These are phyloP conservation scores for Brenthis ino DNA, from an alignment of 2,888 invertebrate genomes.

Conservation along the genomic window DNA sequence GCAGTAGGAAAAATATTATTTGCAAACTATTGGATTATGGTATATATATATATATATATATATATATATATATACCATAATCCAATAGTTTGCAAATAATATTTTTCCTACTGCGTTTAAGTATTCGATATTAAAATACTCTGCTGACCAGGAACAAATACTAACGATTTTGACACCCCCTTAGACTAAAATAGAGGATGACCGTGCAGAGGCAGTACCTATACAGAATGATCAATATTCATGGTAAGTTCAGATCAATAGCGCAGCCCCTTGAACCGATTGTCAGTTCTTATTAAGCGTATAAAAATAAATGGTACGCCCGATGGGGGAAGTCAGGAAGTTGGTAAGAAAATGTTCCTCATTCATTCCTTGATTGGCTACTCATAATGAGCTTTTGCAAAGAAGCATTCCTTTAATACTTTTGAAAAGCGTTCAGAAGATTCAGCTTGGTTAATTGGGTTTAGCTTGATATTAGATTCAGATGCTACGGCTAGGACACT, in stretches of 20 bases:
- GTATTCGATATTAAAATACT: background rate
- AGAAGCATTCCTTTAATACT: conserved; percentile 38
- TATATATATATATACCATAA: too few species aligned
- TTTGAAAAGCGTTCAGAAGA: conserved; percentile 37
- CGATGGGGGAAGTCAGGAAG: conserved; percentile 51
- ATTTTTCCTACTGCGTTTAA: too few species aligned
- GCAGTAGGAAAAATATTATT: too few species aligned
- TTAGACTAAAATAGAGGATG: conserved; percentile 19
- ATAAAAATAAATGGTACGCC: conserved; percentile 71
- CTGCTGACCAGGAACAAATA: background rate
- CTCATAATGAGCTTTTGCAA: conserved; percentile 39
- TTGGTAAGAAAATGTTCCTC: conserved; percentile 49
- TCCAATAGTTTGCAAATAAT: too few species aligned
- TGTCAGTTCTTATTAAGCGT: conserved; percentile 73
- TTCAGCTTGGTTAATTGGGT: conserved; percentile 35
- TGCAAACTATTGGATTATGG: too few species aligned
- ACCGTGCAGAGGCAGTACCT: conserved; percentile 23
- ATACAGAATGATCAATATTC: conserved; percentile 37
- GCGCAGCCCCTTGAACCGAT: conserved; percentile 45
- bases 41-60: too few species aligned
- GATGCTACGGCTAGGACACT: conserved; percentile 20
- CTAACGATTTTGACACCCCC: background rate
- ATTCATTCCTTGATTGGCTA: conserved; percentile 48
- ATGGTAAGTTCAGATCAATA: conserved; percentile 36
- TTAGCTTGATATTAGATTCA: conserved; percentile 33